Base-by-base conservation (phyloP, 1,140 invertebrate species). In the Scaptomyza pallida region DNA sequence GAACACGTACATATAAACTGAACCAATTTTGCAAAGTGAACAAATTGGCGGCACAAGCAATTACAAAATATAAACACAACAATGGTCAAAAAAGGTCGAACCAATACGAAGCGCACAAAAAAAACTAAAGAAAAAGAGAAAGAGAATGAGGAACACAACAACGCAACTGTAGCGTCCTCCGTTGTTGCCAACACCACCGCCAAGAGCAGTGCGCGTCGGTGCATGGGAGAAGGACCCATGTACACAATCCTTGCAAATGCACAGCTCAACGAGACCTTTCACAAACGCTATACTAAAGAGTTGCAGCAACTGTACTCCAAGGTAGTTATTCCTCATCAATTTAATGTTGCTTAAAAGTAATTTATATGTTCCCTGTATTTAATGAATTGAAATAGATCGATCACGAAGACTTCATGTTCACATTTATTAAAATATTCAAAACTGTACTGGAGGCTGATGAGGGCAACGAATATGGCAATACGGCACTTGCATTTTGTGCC, bases 401-500 rank as follows among this genome's bases (percentile, higher is more conserved):
- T 26, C 90, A 93, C 75, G 91, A 93, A 26, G 63, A 73, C 5
- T 94, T 94, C 57, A 89, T 92, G 30, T 85, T 91, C 59, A 92
- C 92, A 35, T 93, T 94, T 65, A 93, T 92, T 15, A 92, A 93
- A 77, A 93, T 93, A 12, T 70, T 94, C 0, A 92, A 92, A 50
- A 93, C 93, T 40, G 89, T 93, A 33, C 93, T 94, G 52, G 92
- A 92, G 30, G 93, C 93, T 78, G 93, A 93, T n/a, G 94, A 94
- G 45, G 92, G 92, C 2, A 94, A 94, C 75, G 93, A 93, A 2
- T 93, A 94, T 75, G 94, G 95, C 1, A 94, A 95, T 72, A 91
- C 93, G 21, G 93, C 94, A 0, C 90, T 95, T 13, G 92, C 94
- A 41, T 95, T 95, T 92, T 92, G 94, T 3, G 93, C 94, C 9